A percentile compares a stretch with the other conserved stretches of the same genome.
These are phyloP conservation scores for Helobdella robusta DNA, from an alignment of 2,888 invertebrate genomes.

Conservation along the genomic window DNA sequence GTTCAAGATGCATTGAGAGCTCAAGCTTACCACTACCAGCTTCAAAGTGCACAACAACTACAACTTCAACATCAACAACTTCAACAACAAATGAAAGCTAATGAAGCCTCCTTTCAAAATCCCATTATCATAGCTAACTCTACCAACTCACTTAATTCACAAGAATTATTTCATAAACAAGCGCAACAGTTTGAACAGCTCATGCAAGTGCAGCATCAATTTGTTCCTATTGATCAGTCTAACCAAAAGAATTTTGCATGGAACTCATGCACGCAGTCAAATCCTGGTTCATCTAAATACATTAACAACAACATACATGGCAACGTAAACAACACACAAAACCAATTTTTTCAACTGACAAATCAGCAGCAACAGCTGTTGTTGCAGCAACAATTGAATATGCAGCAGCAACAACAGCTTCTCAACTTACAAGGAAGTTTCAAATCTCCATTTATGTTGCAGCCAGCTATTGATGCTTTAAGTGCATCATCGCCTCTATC, in stretches of 20 bases:
- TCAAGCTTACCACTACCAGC: conserved; percentile 34
- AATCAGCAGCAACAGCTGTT: conserved; percentile 32
- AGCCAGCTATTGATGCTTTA: conserved; percentile 6
- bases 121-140: neutral
- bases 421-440: conserved; percentile 18
- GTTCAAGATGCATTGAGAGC: conserved; percentile 29
- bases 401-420: conserved; percentile 22
- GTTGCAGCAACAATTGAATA: conserved; percentile 29
- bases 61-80: conserved; percentile 30
- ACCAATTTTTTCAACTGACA: conserved; percentile 19
- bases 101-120: neutral
- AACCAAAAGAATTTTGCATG: conserved; percentile 26
- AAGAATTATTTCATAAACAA: conserved; percentile 35
- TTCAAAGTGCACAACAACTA: conserved; percentile 32
- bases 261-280: conserved; percentile 21
- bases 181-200: conserved; percentile 35
- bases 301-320: conserved; percentile 15
- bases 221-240: conserved; percentile 3
- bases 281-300: conserved; percentile 2
- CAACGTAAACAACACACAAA: neutral
- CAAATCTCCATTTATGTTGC: conserved; percentile 20
- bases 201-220: conserved; percentile 33
- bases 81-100: conserved; percentile 8
- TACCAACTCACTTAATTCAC: conserved; percentile 26
- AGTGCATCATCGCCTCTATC: conserved; percentile 35